phyloP scores from a whole-genome alignment of 2,888 invertebrate species.

The Erynnis tages region DNA sequence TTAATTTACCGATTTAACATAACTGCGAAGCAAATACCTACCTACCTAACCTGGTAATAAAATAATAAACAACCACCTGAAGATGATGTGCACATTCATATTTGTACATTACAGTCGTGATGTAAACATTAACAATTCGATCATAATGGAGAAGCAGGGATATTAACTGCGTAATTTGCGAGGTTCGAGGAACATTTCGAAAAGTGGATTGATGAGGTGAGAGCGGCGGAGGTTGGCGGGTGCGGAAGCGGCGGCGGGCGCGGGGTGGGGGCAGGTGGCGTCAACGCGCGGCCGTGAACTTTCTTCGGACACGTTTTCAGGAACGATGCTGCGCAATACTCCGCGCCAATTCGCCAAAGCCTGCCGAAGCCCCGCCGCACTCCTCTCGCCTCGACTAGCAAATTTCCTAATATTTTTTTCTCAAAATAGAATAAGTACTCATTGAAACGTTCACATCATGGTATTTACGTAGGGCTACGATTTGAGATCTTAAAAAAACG shows the following conservation, averaged over 20 bases:
- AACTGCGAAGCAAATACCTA: no score
- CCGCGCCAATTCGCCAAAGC: slow-evolving; percentile 65
- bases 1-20: no score
- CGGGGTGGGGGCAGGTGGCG: slow-evolving; percentile 64
- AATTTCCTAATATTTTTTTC: slow-evolving; percentile 11
- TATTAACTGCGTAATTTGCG: not conserved
- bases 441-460: no score
- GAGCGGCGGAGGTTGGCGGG: slow-evolving; percentile 49
- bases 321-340: slow-evolving; percentile 76
- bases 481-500: no score
- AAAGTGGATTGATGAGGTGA: slow-evolving; percentile 17
- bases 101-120: no score
- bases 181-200: not conserved
- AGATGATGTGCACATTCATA: no score
- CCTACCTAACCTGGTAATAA: no score
- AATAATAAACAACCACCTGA: no score
- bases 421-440: not conserved
- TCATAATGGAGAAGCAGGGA: no score
- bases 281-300: slow-evolving; percentile 82
- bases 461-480: no score
- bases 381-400: slow-evolving; percentile 32
- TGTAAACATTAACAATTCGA: no score
- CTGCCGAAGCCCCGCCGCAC: slow-evolving; percentile 56
- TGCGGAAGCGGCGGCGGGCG: slow-evolving; percentile 45
- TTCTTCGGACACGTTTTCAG: slow-evolving; percentile 81